Conservation (phyloP, 64 coral and sea anemone genomes). For the Pocillopora verrucosa region DNA sequence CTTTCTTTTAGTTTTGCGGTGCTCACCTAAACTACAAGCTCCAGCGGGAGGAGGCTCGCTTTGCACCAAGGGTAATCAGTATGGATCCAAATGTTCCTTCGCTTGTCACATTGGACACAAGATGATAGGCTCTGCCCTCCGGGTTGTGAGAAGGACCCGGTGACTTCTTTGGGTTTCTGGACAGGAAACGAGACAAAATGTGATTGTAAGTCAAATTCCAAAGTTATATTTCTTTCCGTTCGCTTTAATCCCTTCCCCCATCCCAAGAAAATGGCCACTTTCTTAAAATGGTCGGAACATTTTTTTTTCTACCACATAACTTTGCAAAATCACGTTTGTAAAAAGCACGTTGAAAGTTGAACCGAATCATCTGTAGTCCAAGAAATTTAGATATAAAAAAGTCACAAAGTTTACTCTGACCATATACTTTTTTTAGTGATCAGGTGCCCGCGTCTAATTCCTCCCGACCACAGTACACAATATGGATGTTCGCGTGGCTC, state of each 20-base stretch:
- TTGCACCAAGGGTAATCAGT: constrained; percentile 54
- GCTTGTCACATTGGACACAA: constrained; percentile 46
- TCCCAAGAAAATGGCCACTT: too few species aligned
- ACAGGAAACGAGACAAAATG: constrained; percentile 68
- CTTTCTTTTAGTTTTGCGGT: constrained; percentile 15
- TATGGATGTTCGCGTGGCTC: constrained; percentile 27
- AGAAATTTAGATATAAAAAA: background rate
- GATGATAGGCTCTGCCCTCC: constrained; percentile 8
- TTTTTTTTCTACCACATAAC: too few species aligned
- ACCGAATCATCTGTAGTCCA: too few species aligned
- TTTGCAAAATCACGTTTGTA: too few species aligned
- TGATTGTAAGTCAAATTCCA: constrained; percentile 42
- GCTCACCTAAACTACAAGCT: constrained; percentile 25
- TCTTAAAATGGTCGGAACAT: too few species aligned
- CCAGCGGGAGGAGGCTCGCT: constrained; percentile 26
- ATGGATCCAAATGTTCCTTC: constrained; percentile 59
- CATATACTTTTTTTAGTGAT: constrained; percentile 22
- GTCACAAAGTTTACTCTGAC: background rate
- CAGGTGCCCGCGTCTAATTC: constrained; percentile 20
- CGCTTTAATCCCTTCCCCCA: too few species aligned
- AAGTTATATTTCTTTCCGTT: background rate
- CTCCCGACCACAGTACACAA: constrained; percentile 27
- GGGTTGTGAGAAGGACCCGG: constrained; percentile 57
- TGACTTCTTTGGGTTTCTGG: constrained; percentile 25
- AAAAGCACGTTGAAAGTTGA: too few species aligned